These are phyloP conservation scores for Mycalesis mineus DNA, from an alignment of 2,888 invertebrate genomes.

Conservation along the genomic window DNA sequence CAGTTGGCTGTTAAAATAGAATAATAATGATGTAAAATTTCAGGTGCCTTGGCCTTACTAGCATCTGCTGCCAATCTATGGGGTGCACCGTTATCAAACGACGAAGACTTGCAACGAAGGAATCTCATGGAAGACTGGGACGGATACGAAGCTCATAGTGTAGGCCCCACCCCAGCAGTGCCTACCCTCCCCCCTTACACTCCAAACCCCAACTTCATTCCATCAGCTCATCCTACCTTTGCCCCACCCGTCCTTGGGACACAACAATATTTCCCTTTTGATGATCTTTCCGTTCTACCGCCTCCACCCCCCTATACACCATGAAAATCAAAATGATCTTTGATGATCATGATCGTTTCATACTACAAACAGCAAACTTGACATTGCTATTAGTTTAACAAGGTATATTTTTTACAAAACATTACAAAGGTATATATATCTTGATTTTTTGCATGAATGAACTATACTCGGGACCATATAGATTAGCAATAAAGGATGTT, in stretches of 20 bases:
- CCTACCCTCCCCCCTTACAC: constrained; percentile 79
- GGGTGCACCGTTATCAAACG: constrained; percentile 71
- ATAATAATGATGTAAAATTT: constrained; percentile 34
- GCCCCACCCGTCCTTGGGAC: constrained; percentile 61
- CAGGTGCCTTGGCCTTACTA: constrained; percentile 81
- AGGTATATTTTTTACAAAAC: no score
- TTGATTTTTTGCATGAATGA: no score
- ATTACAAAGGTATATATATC: no score
- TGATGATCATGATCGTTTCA: background rate
- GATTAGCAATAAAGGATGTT: no score
- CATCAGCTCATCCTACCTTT: constrained; percentile 50
- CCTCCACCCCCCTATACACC: constrained; percentile 78
- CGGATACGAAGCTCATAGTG: constrained; percentile 79
- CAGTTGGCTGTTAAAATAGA: background rate
- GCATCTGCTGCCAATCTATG: constrained; percentile 84
- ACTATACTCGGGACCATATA: no score
- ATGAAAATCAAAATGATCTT: no score
- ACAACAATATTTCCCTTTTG: constrained; percentile 71
- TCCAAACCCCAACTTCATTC: constrained; percentile 63
- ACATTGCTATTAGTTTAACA: background rate
- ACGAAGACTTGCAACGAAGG: constrained; percentile 69
- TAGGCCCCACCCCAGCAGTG: constrained; percentile 77
- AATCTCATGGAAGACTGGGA: constrained; percentile 81
- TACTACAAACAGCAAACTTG: background rate
- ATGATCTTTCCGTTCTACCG: constrained; percentile 67